A percentile compares a stretch with the other conserved stretches of the same genome.
These are phyloP conservation scores for Enteromius paludinosus DNA, from an alignment of 2,797 vertebrate species.

Conservation along the genomic window DNA sequence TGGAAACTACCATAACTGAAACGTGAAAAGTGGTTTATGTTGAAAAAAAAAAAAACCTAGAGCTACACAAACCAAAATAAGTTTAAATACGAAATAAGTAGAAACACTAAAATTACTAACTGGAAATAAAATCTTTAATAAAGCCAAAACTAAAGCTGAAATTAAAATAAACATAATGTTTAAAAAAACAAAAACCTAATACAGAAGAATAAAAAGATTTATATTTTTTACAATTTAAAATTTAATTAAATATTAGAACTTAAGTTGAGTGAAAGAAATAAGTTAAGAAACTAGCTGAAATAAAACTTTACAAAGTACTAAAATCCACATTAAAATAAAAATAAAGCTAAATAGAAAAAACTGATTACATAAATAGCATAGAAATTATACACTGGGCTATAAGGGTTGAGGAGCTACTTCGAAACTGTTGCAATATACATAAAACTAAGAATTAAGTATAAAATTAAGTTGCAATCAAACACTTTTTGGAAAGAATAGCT, in stretches of 20 bases:
- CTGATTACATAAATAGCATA: background rate
- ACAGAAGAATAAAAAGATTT: background rate
- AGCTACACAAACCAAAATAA: background rate
- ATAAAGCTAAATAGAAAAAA: background rate
- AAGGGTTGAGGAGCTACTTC: background rate
- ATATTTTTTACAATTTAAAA: background rate
- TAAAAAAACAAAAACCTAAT: background rate
- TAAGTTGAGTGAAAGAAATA: no score
- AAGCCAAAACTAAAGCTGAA: background rate
- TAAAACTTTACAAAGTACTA: background rate
- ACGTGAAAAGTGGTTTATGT: background rate
- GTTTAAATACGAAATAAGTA: background rate
- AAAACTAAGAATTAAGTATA: background rate
- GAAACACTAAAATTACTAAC: background rate
- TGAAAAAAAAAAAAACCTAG: background rate
- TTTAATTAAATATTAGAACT: background rate
- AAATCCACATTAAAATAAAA: background rate
- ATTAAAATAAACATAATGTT: no score
- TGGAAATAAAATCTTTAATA: background rate
- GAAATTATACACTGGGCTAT: background rate
- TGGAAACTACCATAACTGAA: background rate
- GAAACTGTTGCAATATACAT: background rate
- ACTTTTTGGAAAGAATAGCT: background rate
- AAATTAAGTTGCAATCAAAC: background rate
- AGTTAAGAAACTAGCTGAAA: no score